Evolutionary conservation across 1,140 invertebrate species (phyloP).

Genomic region (Onthophagus taurus): DNA sequence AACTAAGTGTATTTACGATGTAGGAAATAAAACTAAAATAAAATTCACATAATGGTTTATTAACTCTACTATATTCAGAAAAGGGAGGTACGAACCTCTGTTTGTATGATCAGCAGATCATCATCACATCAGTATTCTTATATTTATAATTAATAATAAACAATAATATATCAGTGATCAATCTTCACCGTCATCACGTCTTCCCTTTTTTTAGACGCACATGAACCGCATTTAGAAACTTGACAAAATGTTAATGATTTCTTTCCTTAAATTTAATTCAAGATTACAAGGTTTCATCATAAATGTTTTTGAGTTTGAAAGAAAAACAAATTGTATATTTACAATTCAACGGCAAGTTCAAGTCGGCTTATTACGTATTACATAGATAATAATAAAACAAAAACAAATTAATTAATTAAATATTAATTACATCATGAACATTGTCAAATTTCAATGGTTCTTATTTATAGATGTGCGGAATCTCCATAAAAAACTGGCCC

Average conservation of each 20-base stretch:
- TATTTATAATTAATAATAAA: constrained; percentile 39
- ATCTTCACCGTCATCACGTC: constrained; percentile 27
- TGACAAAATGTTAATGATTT: constrained; percentile 38
- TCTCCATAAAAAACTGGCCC: not conserved
- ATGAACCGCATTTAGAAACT: constrained; percentile 34
- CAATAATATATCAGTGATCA: constrained; percentile 38
- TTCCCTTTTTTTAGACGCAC: constrained; percentile 36
- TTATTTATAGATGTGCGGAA: constrained; percentile 27
- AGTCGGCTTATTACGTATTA: constrained; percentile 6
- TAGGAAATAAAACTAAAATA: constrained; percentile 11
- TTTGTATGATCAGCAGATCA: constrained; percentile 39
- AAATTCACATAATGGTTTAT: constrained; percentile 39
- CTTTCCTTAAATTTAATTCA: no score
- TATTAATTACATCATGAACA: constrained; percentile 36
- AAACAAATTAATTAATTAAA: no score
- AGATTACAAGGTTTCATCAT: constrained; percentile 13
- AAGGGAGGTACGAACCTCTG: constrained; percentile 35
- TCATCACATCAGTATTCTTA: constrained; percentile 42
- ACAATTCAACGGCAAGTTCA: constrained; percentile 1
- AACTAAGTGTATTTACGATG: constrained; percentile 6
- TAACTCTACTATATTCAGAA: constrained; percentile 41
- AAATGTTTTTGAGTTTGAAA: constrained; percentile 6
- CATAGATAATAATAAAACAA: no score
- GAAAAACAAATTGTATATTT: not conserved
- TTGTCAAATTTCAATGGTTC: constrained; percentile 32